Percentiles rank a stretch among this genome's conserved stretches.
These are phyloP conservation scores for Cryptotis parvus DNA, from an alignment of 2,113 vertebrate species.

Conservation along the genomic window DNA sequence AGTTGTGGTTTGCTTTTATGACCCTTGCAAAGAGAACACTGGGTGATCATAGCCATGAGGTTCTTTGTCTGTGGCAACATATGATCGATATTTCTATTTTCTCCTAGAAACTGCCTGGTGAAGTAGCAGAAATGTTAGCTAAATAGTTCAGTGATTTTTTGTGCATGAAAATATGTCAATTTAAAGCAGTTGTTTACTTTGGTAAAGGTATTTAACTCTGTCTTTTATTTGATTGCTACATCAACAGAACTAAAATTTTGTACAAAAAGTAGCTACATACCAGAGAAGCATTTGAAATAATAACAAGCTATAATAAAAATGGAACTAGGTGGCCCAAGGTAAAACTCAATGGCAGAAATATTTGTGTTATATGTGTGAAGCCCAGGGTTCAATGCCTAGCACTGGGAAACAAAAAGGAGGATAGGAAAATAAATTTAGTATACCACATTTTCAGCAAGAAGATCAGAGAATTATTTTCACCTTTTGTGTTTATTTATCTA, in stretches of 20 bases:
- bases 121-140: background rate
- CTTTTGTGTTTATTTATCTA: background rate
- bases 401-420: too few relatives aligned
- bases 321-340: background rate
- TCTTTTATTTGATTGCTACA: too few relatives aligned
- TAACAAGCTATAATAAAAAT: constrained; percentile 13
- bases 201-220: too few relatives aligned
- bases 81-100: background rate
- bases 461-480: background rate
- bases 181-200: background rate
- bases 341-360: too few relatives aligned
- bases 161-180: background rate
- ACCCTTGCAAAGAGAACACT: background rate
- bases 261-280: background rate
- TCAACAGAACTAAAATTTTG: background rate
- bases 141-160: background rate
- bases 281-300: background rate
- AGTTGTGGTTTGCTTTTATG: background rate
- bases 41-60: background rate
- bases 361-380: too few relatives aligned
- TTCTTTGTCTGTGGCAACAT: background rate
- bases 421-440: background rate
- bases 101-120: background rate
- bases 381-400: too few relatives aligned
- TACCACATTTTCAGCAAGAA: background rate